A percentile compares a stretch with the other conserved stretches of the same genome.
Conservation (phyloP, 2,888 invertebrate genomes). For the Onthophagus sagittarius region DNA sequence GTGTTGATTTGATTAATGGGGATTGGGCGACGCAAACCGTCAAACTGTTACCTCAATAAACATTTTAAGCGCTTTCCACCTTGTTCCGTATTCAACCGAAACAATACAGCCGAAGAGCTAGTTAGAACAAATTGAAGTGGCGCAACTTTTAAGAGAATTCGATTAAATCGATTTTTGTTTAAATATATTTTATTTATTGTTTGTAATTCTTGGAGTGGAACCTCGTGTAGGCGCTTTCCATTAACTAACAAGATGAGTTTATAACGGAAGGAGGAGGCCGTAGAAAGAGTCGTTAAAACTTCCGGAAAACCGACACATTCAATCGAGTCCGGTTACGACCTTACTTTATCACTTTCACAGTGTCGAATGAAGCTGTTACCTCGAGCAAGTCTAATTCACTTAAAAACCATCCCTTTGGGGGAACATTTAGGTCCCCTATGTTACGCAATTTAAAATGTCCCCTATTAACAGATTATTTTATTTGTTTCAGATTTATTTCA, state of each 20-base stretch:
- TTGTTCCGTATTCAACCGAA: neutral
- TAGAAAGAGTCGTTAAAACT: neutral
- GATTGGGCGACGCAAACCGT: neutral
- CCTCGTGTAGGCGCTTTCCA: neutral
- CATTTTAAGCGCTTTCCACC: neutral
- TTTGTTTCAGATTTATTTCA: slow-evolving; percentile 31
- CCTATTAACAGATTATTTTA: too few relatives aligned
- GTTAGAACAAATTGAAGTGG: neutral
- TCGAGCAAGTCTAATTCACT: neutral
- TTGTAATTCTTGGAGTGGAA: neutral
- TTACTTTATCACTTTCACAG: neutral
- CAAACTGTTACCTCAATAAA: neutral
- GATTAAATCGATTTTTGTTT: neutral
- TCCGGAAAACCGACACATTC: neutral
- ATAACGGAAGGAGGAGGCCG: neutral
- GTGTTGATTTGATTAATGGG: neutral
- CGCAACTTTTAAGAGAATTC: neutral
- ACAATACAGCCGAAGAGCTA: neutral
- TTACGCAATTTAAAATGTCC: too few relatives aligned
- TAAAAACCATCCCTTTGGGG: neutral
- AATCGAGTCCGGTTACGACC: neutral
- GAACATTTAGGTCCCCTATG: neutral
- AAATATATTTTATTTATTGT: neutral
- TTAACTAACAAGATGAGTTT: neutral
- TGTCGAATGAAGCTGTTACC: neutral